A percentile compares a stretch with the other conserved stretches of the same genome.
Evolutionary conservation across 1,140 invertebrate species (phyloP).

Genomic region (Rhysida immarginata): DNA sequence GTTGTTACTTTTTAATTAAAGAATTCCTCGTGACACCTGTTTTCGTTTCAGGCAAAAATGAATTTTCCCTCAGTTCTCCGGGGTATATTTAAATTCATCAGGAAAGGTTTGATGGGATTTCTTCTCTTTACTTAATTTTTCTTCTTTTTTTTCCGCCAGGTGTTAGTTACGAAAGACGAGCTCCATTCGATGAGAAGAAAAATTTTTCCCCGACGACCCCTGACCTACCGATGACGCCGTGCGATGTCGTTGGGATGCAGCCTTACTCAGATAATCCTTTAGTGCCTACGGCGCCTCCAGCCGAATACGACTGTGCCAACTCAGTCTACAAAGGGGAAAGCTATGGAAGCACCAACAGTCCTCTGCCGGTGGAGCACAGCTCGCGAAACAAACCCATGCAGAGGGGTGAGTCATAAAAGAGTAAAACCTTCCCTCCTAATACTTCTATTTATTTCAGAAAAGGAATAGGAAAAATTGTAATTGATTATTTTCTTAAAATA

Average conservation of each 20-base stretch:
- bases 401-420: no score
- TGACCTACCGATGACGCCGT: background rate
- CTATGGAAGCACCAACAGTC: background rate
- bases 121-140: background rate
- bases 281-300: background rate
- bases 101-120: no score
- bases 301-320: background rate
- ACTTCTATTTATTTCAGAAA: no score
- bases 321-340: background rate
- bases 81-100: no score
- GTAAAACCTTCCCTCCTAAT: no score
- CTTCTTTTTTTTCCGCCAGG: background rate
- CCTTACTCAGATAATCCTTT: background rate
- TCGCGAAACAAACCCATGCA: background rate
- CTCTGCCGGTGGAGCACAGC: background rate
- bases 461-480: no score
- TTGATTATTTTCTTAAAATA: no score
- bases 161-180: background rate
- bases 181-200: background rate
- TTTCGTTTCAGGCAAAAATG: no score
- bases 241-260: background rate
- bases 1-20: no score
- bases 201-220: background rate
- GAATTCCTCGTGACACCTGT: no score
- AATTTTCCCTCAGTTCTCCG: no score